Conservation (phyloP, 2,888 invertebrate species). For the Timema podura region DNA sequence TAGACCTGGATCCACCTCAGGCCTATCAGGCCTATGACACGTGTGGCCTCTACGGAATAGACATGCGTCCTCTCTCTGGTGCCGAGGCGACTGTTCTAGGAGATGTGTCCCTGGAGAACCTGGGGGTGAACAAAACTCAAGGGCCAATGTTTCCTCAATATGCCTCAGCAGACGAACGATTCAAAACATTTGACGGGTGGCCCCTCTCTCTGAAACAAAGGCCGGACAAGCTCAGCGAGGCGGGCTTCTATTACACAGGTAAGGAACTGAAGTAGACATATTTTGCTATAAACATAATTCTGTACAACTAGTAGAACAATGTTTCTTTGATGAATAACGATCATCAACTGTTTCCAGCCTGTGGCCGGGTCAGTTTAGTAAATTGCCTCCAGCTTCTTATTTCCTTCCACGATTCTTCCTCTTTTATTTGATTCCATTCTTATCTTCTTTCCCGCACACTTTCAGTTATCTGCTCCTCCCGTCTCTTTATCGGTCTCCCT, state of each 20-base stretch:
- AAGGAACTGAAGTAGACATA: conserved; percentile 9
- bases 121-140: conserved; percentile 44
- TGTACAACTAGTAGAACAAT: too few relatives aligned
- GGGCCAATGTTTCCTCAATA: conserved; percentile 66
- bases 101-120: conserved; percentile 35
- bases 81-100: conserved; percentile 31
- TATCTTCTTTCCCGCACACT: too few relatives aligned
- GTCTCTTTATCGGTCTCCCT: too few relatives aligned
- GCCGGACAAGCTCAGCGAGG: conserved; percentile 75
- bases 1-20: not conserved
- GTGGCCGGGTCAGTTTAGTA: too few relatives aligned
- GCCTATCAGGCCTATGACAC: conserved; percentile 45
- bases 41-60: conserved; percentile 46
- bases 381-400: too few relatives aligned
- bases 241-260: conserved; percentile 91
- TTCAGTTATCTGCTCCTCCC: too few relatives aligned
- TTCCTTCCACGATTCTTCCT: too few relatives aligned
- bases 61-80: conserved; percentile 43
- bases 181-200: conserved; percentile 74
- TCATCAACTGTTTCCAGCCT: too few relatives aligned
- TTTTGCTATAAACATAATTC: too few relatives aligned
- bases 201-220: conserved; percentile 75
- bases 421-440: too few relatives aligned
- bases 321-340: too few relatives aligned
- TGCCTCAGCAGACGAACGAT: conserved; percentile 63